Evolutionary conservation across 2,113 vertebrate species (phyloP).

Genomic region (Microcebus murinus): DNA sequence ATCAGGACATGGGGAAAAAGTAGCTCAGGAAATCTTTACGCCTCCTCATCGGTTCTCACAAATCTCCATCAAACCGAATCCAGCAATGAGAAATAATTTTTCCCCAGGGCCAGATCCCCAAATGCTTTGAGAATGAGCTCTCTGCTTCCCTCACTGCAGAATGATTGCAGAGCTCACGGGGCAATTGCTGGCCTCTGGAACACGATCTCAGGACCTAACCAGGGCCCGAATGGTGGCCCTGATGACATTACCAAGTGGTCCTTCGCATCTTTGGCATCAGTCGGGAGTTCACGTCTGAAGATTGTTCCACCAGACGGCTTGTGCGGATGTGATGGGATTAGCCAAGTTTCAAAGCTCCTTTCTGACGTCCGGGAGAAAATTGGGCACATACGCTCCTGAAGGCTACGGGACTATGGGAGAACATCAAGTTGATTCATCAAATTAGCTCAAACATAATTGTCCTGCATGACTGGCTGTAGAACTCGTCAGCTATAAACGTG

Average conservation of each 20-base stretch:
- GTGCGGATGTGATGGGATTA: slow-evolving; percentile 86
- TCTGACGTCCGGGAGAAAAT: slow-evolving; percentile 91
- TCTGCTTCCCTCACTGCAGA: slow-evolving; percentile 72
- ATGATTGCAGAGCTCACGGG: slow-evolving; percentile 76
- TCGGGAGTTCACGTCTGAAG: slow-evolving; percentile 83
- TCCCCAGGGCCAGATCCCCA: slow-evolving; percentile 75
- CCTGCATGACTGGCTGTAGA: slow-evolving; percentile 93
- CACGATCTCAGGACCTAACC: slow-evolving; percentile 59
- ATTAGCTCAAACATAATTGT: slow-evolving; percentile 95
- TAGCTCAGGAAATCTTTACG: slow-evolving; percentile 75
- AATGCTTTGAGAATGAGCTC: slow-evolving; percentile 78
- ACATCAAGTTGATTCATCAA: slow-evolving; percentile 98
- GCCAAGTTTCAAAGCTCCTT: slow-evolving; percentile 89
- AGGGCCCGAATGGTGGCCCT: slow-evolving; percentile 74
- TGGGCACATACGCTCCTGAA: slow-evolving; percentile 88
- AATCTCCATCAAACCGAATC: slow-evolving; percentile 62
- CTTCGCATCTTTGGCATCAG: slow-evolving; percentile 82
- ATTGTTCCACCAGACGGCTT: slow-evolving; percentile 84
- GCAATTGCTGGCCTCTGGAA: slow-evolving; percentile 77
- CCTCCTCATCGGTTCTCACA: slow-evolving; percentile 63
- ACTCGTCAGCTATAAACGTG: slow-evolving; percentile 93
- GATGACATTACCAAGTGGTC: slow-evolving; percentile 80
- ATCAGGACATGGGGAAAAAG: slow-evolving; percentile 37
- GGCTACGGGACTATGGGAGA: slow-evolving; percentile 88
- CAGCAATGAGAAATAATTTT: slow-evolving; percentile 80